Base-by-base conservation (phyloP, 2,113 vertebrate species). In the Grallaria varia region DNA sequence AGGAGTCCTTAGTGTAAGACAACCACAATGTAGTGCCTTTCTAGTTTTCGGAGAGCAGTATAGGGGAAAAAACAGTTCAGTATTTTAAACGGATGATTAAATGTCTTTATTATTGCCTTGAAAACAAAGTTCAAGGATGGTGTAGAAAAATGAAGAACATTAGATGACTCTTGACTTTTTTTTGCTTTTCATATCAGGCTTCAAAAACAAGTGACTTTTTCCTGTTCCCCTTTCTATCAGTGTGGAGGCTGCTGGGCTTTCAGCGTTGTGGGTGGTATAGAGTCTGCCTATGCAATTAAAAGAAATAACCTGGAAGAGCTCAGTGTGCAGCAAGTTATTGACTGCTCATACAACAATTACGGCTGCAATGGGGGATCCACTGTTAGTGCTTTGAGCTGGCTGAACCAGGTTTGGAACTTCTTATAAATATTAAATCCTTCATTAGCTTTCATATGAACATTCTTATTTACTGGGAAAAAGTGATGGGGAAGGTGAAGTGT, bases 231-330 rank as follows among this genome's bases (percentile, higher is more conserved):
- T 74, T 24, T 74, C 14, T 69, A 2, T 39, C 96, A 99, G 99
- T 99, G 99, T 93, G 99, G 99, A 67, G 99, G 98, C 33, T 99
- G 99, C 90, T 99, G 99, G 99, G 99, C 99, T 31, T 99, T 99
- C 95, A 99, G 99, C 1, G 95, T 99, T 67, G 99, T 99, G 2
- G 98, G 98, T 24, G 97, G 98, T 4, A 85, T 99, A 71, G 98
- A 99, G 89, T 98, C 99, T 5, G 98, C 95, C 25, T 94, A 92
- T 64, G 99, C 98, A 18, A 98, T 98, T 39, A 95, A 96, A 77
- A 96, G 98, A 72, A 93, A 97, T 3, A 95, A 64, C 22, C 90
- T 99, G 91, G 96, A 98, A 92, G 93, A 97, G 40, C 98, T 99
- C 33, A 99, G 99, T 2, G 98, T 99, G 6, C 99, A 99, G 97